phyloP scores from a whole-genome alignment of 30 jellyfish, hydroid and myxozoan species.

The Aurelia sp. region DNA sequence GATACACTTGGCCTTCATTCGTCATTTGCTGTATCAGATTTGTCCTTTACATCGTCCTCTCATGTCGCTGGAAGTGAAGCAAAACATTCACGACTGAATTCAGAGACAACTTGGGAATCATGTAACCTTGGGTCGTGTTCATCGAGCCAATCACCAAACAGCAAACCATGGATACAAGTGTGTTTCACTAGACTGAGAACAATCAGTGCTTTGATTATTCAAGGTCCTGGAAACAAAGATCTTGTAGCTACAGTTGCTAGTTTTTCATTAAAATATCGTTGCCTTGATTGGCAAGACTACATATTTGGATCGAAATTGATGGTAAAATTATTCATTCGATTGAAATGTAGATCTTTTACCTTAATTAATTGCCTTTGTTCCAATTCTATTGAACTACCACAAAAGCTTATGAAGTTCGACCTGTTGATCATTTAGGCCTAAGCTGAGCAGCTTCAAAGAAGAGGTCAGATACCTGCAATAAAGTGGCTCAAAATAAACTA shows the following conservation, averaged over 20 bases:
- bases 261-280: slow-evolving; percentile 19
- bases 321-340: slow-evolving; percentile 9
- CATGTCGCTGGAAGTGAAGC: slow-evolving; percentile 24
- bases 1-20: slow-evolving; percentile 48
- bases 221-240: slow-evolving; percentile 56
- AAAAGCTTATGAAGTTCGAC: too few species aligned
- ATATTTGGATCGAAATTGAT: background rate
- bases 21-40: slow-evolving; percentile 1
- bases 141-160: background rate
- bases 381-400: too few species aligned
- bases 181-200: slow-evolving; percentile 20
- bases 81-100: slow-evolving; percentile 28
- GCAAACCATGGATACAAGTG: slow-evolving; percentile 68
- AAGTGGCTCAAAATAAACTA: too few species aligned
- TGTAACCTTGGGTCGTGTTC: background rate
- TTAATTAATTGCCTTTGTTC: too few species aligned
- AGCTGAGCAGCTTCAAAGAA: too few species aligned
- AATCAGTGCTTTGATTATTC: slow-evolving; percentile 37
- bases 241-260: slow-evolving; percentile 29
- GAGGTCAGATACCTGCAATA: too few species aligned
- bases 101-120: slow-evolving; percentile 43
- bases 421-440: too few species aligned
- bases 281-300: background rate
- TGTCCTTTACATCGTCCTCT: slow-evolving; percentile 41
- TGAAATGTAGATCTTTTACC: background rate